A percentile compares a stretch with the other conserved stretches of the same genome.
Conservation (phyloP, 2,888 invertebrate genomes). For the Drosophila greeni region DNA sequence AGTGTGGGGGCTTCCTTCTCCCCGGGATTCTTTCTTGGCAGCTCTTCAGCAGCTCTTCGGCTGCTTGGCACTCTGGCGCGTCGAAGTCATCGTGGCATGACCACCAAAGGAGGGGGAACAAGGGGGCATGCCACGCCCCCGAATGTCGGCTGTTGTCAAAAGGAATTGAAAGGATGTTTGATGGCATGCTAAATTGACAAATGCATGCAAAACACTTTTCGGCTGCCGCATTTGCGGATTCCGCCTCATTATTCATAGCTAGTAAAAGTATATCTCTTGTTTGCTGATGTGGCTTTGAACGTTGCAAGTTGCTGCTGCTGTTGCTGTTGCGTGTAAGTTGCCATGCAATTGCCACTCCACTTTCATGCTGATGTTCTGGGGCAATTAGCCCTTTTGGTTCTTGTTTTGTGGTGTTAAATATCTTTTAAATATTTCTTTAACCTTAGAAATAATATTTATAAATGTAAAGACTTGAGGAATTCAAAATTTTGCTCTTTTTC, state of each 20-base stretch:
- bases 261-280: conserved; percentile 50
- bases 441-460: too few species aligned
- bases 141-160: conserved; percentile 62
- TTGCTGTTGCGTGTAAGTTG: conserved; percentile 47
- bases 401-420: too few species aligned
- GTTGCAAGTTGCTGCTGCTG: conserved; percentile 10
- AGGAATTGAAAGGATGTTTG: conserved; percentile 76
- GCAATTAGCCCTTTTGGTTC: conserved; percentile 20
- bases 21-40: neutral
- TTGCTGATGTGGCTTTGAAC: conserved; percentile 9
- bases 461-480: neutral
- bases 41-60: conserved; percentile 12
- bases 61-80: conserved; percentile 35
- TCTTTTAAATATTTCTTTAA: neutral
- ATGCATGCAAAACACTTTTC: conserved; percentile 73
- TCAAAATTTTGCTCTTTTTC: neutral
- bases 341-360: conserved; percentile 37
- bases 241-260: conserved; percentile 62
- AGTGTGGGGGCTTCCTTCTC: neutral
- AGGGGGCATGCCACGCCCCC: conserved; percentile 15
- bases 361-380: conserved; percentile 6
- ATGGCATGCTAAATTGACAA: conserved; percentile 77
- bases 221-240: conserved; percentile 47
- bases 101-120: neutral
- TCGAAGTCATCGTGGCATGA: conserved; percentile 47